Evolutionary conservation across 2,888 invertebrate genomes (phyloP).

Genomic region (Alsophila aescularia): DNA sequence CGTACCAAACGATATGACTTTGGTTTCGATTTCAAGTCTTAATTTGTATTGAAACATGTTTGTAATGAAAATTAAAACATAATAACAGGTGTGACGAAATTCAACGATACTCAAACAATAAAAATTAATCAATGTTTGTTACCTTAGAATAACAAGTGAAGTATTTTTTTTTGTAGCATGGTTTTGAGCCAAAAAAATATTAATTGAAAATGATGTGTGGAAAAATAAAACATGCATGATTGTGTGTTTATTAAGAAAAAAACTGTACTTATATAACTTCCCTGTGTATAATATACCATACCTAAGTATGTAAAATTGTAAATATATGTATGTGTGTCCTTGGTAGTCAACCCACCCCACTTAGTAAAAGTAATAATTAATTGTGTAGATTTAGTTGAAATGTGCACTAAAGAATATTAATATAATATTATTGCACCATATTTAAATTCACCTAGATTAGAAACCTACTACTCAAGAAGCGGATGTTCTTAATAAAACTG

Average conservation of each 20-base stretch:
- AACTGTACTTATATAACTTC: background rate
- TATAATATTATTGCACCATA: background rate
- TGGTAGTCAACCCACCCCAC: background rate
- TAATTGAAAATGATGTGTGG: background rate
- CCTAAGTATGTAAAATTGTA: background rate
- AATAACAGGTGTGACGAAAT: constrained; percentile 3
- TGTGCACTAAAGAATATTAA: background rate
- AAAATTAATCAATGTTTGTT: background rate
- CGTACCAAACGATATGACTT: constrained; percentile 65
- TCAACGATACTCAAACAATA: constrained; percentile 2
- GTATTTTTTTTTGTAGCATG: constrained; percentile 15
- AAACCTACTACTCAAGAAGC: background rate
- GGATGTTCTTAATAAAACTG: background rate
- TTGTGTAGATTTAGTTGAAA: background rate
- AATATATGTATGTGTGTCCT: constrained; percentile 3
- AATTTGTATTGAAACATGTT: background rate
- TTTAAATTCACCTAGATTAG: background rate
- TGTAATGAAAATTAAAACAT: constrained; percentile 2
- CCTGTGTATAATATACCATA: background rate
- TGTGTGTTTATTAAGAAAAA: background rate
- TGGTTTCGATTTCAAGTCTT: constrained; percentile 42
- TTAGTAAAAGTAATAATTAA: background rate
- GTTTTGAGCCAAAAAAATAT: constrained; percentile 17
- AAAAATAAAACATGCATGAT: constrained; percentile 16
- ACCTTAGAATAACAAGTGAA: background rate